Evolutionary conservation across 2,797 vertebrate genomes (phyloP).

Genomic region (Fistularia commersonii): DNA sequence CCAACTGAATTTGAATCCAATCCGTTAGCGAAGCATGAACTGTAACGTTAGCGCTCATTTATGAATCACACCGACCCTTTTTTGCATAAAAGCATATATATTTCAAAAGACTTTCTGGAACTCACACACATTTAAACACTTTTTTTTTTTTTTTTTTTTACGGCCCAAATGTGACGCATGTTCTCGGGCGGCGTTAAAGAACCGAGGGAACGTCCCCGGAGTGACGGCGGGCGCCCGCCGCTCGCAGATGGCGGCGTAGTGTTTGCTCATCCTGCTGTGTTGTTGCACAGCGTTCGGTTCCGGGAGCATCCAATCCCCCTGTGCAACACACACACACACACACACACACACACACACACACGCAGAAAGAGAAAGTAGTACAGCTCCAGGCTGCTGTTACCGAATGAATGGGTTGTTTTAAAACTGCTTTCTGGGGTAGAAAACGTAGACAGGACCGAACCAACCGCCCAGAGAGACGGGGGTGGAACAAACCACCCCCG

Average conservation of each 20-base stretch:
- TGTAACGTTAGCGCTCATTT: too few species aligned
- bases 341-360: conserved; percentile 9
- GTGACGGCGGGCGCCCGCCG: conserved; percentile 28
- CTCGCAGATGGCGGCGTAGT: conserved; percentile 51
- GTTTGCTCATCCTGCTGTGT: conserved; percentile 50
- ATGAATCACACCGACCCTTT: too few species aligned
- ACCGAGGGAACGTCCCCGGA: conserved; percentile 21
- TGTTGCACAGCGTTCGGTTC: conserved; percentile 38
- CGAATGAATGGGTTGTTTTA: conserved; percentile 52
- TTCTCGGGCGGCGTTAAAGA: too few species aligned
- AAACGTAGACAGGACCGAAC: too few species aligned
- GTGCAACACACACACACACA: conserved; percentile 6
- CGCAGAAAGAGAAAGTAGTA: conserved; percentile 28
- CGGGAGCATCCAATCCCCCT: conserved; percentile 30
- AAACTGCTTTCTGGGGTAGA: conserved; percentile 45
- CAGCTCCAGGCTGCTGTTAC: conserved; percentile 41
- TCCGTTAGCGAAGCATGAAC: too few species aligned
- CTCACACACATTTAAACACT: too few species aligned
- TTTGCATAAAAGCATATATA: too few species aligned
- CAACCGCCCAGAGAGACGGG: conserved; percentile 1
- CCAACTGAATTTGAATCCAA: too few species aligned
- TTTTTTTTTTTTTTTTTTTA: too few species aligned
- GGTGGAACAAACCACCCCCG: too few species aligned
- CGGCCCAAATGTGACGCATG: conserved; percentile 10
- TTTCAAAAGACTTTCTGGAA: too few species aligned